Base-by-base conservation (phyloP, 2,797 vertebrate genomes). In the Clamator glandarius region DNA sequence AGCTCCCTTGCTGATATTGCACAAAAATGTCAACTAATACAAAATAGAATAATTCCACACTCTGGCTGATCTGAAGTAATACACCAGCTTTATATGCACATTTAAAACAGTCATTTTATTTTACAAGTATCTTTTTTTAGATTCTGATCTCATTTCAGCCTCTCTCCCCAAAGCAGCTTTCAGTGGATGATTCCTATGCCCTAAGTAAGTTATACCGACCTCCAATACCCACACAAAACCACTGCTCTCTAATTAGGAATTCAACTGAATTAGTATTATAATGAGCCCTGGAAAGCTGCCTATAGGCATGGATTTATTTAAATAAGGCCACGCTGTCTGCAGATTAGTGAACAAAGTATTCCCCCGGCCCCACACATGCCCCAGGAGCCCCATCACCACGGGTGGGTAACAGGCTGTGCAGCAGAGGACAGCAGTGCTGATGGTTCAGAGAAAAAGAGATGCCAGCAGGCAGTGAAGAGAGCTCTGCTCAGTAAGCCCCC, bases 241-340 rank as follows among this genome's bases (percentile, higher is more conserved):
- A 20, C 78, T 48, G 58, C 74, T 75, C 81, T 87, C 76, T 82
- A 90, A 91, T 93, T 75, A 96, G 58, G 68, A 95, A 96, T 92
- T 87, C 90, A 89, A 72, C 57, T 67, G 83, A 91, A 88, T 88
- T 84, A 87, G 61, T 87, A 94, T 91, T 89, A 80, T 72, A 92
- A 93, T 93, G 78, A 96, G 70, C n/a, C 66, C 50, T 73, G 75
- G 72, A 91, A 95, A 95, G 86, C 68, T 85, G 91, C 88, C 92
- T 83, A 59, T 72, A 76, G 89, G 85, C 89, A 93, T 28, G 54
- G 89, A 92, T 93, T 95, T 93, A 94, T 90, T 87, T 84, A 92
- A 92, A 62, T 87, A 75, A 78, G 86, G 93, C 75, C 75, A 66
- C 14, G 2, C 41, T 68, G 88, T 19, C 77, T 94, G 72, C 72